A percentile compares a stretch with the other conserved stretches of the same genome.
Evolutionary conservation across 2,797 vertebrate genomes (phyloP).

Genomic region (Helostoma temminkii): DNA sequence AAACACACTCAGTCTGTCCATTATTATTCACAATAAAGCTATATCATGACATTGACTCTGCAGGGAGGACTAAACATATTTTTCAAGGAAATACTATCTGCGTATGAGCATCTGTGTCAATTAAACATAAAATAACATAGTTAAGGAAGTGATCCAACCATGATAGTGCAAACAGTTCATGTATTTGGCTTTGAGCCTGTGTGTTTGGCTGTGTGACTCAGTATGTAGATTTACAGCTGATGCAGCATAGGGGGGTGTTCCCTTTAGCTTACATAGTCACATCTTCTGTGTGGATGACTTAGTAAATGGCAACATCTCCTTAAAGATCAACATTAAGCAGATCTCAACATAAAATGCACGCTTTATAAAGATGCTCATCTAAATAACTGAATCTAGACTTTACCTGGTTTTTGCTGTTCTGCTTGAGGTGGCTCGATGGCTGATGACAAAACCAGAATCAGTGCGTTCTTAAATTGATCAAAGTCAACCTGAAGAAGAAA

Average conservation of each 20-base stretch:
- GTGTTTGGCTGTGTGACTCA: conserved; percentile 13
- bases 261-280: conserved; percentile 18
- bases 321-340: conserved; percentile 16
- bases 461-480: conserved; percentile 93
- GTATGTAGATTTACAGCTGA: conserved; percentile 49
- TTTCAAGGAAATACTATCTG: not conserved
- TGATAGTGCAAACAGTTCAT: conserved; percentile 32
- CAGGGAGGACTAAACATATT: not conserved
- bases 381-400: conserved; percentile 1
- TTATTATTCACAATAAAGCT: not conserved
- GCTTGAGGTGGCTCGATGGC: conserved; percentile 71
- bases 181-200: conserved; percentile 33
- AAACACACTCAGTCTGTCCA: not conserved
- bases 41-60: too few species aligned
- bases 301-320: not conserved
- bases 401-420: conserved; percentile 88
- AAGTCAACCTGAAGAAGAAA: conserved; percentile 89
- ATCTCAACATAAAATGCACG: not conserved
- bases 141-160: not conserved
- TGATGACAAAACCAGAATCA: conserved; percentile 92
- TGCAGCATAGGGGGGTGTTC: conserved; percentile 37
- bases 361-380: not conserved
- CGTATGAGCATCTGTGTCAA: not conserved
- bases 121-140: not conserved
- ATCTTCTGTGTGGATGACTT: not conserved